phyloP scores from a whole-genome alignment of 2,888 invertebrate genomes.

The Aphodius granarius region DNA sequence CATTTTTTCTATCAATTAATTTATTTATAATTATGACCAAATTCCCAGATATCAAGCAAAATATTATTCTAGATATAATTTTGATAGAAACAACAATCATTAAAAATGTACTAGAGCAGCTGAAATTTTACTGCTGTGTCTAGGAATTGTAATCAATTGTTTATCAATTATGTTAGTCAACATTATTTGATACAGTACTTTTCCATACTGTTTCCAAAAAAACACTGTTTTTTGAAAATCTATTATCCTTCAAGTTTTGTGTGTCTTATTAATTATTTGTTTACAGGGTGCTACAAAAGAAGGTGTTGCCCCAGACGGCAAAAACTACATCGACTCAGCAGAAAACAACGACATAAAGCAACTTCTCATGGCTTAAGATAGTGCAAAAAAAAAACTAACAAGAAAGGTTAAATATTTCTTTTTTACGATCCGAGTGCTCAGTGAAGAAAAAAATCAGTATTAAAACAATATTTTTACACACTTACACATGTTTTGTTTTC shows the following conservation, averaged over 20 bases:
- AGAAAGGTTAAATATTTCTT: neutral
- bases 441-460: neutral
- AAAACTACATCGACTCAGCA: slow-evolving; percentile 83
- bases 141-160: no score
- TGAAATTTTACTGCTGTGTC: no score
- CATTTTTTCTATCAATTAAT: no score
- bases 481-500: neutral
- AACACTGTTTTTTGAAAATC: neutral
- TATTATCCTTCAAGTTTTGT: neutral
- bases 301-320: slow-evolving; percentile 86
- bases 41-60: no score
- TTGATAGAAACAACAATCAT: no score
- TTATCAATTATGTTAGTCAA: neutral
- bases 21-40: no score
- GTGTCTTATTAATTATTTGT: slow-evolving; percentile 9
- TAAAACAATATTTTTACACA: neutral
- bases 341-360: slow-evolving; percentile 90
- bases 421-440: neutral
- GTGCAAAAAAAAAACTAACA: neutral
- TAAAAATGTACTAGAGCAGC: no score
- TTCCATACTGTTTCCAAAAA: no score
- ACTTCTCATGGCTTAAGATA: slow-evolving; percentile 55
- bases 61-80: no score
- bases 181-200: neutral
- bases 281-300: slow-evolving; percentile 78